Conservation (phyloP, 2,888 invertebrate genomes). For the Acleris cristana region DNA sequence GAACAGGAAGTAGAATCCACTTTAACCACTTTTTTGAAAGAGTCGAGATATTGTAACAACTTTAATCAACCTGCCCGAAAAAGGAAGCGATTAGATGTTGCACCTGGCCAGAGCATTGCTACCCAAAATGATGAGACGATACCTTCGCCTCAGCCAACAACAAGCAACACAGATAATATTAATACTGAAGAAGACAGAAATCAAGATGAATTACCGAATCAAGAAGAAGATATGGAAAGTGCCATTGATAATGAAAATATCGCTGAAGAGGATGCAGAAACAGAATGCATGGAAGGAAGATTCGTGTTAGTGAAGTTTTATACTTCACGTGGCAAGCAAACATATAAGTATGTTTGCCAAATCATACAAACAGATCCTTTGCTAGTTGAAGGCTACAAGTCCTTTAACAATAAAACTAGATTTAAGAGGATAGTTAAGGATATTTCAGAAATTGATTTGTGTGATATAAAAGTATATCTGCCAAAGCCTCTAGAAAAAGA, state of each 20-base stretch:
- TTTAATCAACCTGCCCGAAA: not conserved
- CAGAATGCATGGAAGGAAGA: too few species aligned
- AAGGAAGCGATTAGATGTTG: constrained; percentile 3
- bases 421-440: not conserved
- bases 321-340: not conserved
- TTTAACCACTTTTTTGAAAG: constrained; percentile 1
- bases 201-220: too few species aligned
- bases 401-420: not conserved
- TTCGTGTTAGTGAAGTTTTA: too few species aligned
- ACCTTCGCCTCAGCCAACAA: too few species aligned
- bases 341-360: constrained; percentile 1
- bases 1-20: not conserved
- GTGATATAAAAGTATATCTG: too few species aligned
- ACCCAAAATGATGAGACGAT: not conserved
- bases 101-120: not conserved
- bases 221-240: too few species aligned
- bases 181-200: too few species aligned
- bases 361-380: not conserved
- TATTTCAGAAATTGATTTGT: not conserved
- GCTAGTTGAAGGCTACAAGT: constrained; percentile 3
- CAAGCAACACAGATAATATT: too few species aligned
- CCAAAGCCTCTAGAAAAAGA: too few species aligned
- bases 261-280: too few species aligned
- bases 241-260: too few species aligned
- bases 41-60: not conserved